These are phyloP conservation scores for Vicugna pacos DNA, from an alignment of 2,113 vertebrate species.

Conservation along the genomic window DNA sequence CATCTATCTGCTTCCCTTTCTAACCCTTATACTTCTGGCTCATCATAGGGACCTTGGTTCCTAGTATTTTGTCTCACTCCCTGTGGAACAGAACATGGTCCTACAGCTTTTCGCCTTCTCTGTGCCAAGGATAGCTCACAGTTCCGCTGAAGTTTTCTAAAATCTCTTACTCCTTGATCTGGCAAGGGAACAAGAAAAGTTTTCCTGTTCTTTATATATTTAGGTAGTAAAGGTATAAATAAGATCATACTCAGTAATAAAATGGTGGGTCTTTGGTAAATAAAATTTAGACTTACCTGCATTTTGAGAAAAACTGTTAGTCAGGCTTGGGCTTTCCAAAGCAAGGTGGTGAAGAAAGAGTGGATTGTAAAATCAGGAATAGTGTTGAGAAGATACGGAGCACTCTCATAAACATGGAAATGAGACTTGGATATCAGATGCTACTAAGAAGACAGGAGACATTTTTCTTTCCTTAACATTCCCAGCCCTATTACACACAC, in stretches of 20 bases:
- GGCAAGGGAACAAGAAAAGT: not conserved
- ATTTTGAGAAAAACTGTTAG: not conserved
- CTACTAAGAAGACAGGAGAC: not conserved
- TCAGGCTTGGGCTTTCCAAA: not conserved
- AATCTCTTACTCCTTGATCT: not conserved
- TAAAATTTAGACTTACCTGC: not conserved
- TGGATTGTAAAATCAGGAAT: not conserved
- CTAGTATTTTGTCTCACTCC: no score
- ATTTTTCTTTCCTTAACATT: not conserved
- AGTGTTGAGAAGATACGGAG: not conserved
- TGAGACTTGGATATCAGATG: not conserved
- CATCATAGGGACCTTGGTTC: not conserved
- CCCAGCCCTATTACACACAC: not conserved
- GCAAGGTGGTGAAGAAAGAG: not conserved
- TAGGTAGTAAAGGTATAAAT: not conserved
- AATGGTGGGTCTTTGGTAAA: not conserved
- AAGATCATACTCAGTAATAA: not conserved
- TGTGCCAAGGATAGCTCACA: not conserved
- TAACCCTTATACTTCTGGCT: not conserved
- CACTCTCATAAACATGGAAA: not conserved
- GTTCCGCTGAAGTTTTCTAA: not conserved
- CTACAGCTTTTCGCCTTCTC: not conserved
- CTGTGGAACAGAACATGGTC: not conserved
- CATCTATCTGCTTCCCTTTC: not conserved
- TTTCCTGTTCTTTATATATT: not conserved